Percentiles rank a stretch among this genome's conserved stretches.
Conservation (phyloP, 37 sponge, comb jelly and placozoan species). For the Corticium candelabrum region DNA sequence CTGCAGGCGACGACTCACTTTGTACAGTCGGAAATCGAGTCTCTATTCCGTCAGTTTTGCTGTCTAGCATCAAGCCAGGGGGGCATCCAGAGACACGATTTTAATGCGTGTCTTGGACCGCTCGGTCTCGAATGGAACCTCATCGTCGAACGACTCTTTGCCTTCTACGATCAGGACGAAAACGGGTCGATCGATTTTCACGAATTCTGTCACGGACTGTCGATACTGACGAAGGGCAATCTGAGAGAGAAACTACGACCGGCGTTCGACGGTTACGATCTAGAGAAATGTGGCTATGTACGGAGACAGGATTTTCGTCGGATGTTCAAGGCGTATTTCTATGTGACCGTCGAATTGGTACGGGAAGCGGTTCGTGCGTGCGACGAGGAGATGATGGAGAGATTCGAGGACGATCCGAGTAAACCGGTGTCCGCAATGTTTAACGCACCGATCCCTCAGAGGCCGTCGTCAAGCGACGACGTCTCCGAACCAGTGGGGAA, state of each 20-base stretch:
- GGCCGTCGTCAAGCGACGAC: not conserved
- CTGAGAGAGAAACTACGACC: not conserved
- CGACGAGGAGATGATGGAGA: slow-evolving; percentile 1
- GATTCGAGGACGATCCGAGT: not conserved
- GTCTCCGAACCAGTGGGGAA: too few species aligned
- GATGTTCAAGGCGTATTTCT: not conserved
- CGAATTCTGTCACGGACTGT: not conserved
- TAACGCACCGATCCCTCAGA: not conserved
- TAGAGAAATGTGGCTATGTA: not conserved
- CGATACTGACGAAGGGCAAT: not conserved
- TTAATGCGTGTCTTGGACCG: not conserved
- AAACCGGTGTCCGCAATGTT: not conserved
- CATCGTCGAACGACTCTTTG: not conserved
- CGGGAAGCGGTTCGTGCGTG: not conserved
- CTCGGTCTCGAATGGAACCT: not conserved
- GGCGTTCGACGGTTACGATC: not conserved
- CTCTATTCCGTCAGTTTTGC: not conserved
- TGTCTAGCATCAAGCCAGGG: not conserved
- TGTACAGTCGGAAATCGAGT: not conserved
- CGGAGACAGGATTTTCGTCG: not conserved
- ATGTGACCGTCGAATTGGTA: not conserved
- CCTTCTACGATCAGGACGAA: not conserved
- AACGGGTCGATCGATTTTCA: not conserved
- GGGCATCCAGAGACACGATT: not conserved
- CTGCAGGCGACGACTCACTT: not conserved